phyloP scores from a whole-genome alignment of 2,113 vertebrate genomes.

The Hirundichthys speculiger region DNA sequence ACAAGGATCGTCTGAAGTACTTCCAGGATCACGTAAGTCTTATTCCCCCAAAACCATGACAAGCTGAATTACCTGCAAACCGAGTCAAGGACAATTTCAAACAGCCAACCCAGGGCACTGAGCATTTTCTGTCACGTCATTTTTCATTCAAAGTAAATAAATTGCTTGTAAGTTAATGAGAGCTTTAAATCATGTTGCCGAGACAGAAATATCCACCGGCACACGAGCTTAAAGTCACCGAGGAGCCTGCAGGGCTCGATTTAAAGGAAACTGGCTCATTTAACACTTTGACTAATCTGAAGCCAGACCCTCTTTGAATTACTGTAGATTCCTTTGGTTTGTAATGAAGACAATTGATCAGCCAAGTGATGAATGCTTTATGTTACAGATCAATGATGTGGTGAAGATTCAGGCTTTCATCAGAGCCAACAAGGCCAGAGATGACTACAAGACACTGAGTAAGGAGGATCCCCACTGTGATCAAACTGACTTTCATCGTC shows the following conservation, averaged over 20 bases:
- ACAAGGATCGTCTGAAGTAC: conserved; percentile 91
- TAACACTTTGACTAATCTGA: conserved; percentile 26
- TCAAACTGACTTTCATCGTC: neutral
- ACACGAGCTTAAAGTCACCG: conserved; percentile 13
- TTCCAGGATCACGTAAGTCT: conserved; percentile 92
- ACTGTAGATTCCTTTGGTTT: conserved; percentile 6
- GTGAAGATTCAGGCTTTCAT: conserved; percentile 98
- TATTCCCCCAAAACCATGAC: neutral
- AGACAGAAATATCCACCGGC: conserved; percentile 6
- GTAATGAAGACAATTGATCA: conserved; percentile 31
- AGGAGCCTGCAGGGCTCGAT: neutral
- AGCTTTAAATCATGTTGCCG: conserved; percentile 19
- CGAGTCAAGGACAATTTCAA: neutral
- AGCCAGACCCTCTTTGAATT: conserved; percentile 16
- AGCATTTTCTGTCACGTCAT: conserved; percentile 1
- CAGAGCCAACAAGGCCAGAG: conserved; percentile 96
- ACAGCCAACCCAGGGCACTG: neutral
- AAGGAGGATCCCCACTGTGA: conserved; percentile 67
- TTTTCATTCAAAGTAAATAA: neutral
- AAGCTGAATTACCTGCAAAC: neutral
- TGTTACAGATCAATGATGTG: conserved; percentile 88
- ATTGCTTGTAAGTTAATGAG: conserved; percentile 20
- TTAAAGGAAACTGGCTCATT: conserved; percentile 25
- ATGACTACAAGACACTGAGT: conserved; percentile 99
- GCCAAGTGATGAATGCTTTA: conserved; percentile 23